Conservation (phyloP, 2,113 vertebrate genomes). For the Neolamprologus sp. region DNA sequence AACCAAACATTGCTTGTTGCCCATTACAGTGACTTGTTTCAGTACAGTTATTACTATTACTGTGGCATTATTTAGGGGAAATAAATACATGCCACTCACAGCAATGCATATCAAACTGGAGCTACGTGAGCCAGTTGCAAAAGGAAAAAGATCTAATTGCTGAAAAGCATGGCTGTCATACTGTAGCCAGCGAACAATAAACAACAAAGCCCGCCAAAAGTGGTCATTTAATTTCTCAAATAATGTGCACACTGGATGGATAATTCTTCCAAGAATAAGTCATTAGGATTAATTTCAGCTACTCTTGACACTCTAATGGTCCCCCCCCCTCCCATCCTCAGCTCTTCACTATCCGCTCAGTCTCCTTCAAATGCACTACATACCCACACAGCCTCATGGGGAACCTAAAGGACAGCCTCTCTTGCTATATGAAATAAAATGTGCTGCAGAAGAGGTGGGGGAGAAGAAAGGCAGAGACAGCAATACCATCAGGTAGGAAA, state of each 20-base stretch:
- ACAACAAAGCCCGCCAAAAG: neutral
- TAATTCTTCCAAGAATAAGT: neutral
- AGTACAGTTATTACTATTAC: neutral
- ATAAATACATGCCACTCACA: neutral
- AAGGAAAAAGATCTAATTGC: neutral
- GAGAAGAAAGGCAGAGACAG: neutral
- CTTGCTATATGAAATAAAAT: conserved; percentile 18
- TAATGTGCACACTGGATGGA: neutral
- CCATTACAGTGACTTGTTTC: neutral
- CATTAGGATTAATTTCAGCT: neutral
- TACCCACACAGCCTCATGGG: neutral
- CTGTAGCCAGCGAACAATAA: neutral
- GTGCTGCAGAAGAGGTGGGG: neutral
- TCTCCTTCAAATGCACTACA: neutral
- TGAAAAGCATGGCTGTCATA: neutral
- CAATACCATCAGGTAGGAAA: neutral
- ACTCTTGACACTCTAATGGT: neutral
- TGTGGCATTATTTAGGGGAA: neutral
- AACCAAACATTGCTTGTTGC: neutral
- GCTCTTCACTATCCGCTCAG: neutral
- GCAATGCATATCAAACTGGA: neutral
- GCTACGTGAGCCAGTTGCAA: neutral
- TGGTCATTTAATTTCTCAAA: conserved; percentile 11
- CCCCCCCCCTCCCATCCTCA: neutral
- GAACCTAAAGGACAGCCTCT: conserved; percentile 3